These are phyloP conservation scores for Macropis europaea DNA, from an alignment of 2,888 invertebrate species.

Conservation along the genomic window DNA sequence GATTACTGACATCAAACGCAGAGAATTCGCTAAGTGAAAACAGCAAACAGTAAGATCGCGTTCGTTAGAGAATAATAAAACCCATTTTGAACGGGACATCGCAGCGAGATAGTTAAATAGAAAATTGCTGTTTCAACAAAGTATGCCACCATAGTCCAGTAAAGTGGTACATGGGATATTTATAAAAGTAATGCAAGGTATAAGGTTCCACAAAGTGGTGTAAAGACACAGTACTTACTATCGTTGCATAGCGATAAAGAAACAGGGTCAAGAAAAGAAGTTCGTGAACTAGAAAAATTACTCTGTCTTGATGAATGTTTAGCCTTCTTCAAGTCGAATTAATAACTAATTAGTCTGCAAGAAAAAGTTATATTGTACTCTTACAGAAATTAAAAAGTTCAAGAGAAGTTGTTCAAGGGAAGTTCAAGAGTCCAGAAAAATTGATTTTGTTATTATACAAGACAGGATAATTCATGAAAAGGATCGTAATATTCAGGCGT, in stretches of 20 bases:
- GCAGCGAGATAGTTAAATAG: neutral
- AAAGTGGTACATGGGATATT: neutral
- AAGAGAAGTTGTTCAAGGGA: too few relatives aligned
- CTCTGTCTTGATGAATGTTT: neutral
- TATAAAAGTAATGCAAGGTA: neutral
- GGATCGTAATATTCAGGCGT: too few relatives aligned
- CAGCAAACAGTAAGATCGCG: neutral
- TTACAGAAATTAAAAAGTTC: too few relatives aligned
- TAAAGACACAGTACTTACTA: neutral
- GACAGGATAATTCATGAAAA: too few relatives aligned
- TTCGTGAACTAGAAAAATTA: constrained; percentile 1
- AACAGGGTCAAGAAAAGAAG: constrained; percentile 12
- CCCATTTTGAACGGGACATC: neutral
- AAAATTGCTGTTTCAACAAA: neutral
- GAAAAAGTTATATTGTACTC: too few relatives aligned
- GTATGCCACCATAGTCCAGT: neutral
- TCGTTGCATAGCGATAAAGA: constrained; percentile 3
- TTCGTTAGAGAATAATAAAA: neutral
- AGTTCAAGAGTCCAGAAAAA: too few relatives aligned
- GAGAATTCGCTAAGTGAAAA: neutral
- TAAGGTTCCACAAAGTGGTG: neutral
- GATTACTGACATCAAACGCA: neutral
- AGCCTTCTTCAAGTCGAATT: too few relatives aligned
- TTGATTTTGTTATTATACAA: too few relatives aligned
- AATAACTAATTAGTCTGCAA: too few relatives aligned